Conservation (phyloP, 2,797 vertebrate species). For the Sebastes minor region DNA sequence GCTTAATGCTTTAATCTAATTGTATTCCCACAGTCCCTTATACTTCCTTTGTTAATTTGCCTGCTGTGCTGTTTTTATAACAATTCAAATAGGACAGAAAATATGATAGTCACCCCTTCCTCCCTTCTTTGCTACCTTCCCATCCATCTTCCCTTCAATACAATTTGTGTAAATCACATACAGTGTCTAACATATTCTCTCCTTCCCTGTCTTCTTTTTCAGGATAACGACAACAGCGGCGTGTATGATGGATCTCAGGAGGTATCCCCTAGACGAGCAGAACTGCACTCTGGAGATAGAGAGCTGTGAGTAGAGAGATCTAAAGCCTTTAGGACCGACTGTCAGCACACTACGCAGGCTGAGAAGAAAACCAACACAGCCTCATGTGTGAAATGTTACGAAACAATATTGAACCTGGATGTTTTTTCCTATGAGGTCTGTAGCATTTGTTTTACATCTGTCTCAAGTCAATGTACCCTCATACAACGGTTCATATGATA, state of each 20-base stretch:
- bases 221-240: constrained; percentile 97
- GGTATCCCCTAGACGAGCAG: constrained; percentile 95
- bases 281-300: constrained; percentile 97
- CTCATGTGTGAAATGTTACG: constrained; percentile 16
- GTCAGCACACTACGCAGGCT: neutral
- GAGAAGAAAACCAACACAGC: neutral
- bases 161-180: constrained; percentile 6
- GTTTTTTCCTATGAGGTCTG: neutral
- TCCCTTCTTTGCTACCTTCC: neutral
- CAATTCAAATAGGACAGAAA: neutral
- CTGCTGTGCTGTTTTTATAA: constrained; percentile 16
- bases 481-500: too few relatives aligned
- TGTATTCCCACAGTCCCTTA: constrained; percentile 7
- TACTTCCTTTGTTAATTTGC: neutral
- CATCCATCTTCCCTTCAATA: neutral
- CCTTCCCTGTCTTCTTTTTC: constrained; percentile 12
- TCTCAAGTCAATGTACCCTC: too few relatives aligned
- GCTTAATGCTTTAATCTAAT: constrained; percentile 23
- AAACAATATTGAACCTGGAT: neutral
- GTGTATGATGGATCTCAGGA: constrained; percentile 96
- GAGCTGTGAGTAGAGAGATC: constrained; percentile 88
- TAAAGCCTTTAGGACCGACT: constrained; percentile 10
- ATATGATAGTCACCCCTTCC: neutral
- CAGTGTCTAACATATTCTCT: constrained; percentile 11
- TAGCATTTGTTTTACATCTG: neutral